Percentiles rank a stretch among this genome's conserved stretches.
phyloP scores from a whole-genome alignment of 2,113 vertebrate genomes.

The Ascaphus truei region DNA sequence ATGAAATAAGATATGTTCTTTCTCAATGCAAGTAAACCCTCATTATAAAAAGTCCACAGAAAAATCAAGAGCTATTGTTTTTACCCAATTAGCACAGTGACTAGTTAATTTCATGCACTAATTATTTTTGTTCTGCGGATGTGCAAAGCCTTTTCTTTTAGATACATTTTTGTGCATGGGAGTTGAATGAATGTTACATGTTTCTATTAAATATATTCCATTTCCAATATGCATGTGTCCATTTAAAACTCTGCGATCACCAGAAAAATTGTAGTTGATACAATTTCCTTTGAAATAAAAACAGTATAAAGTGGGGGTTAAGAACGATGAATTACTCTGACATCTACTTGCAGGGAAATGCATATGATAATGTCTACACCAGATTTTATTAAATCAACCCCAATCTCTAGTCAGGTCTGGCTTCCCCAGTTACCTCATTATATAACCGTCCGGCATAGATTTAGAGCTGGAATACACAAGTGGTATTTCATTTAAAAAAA shows the following conservation, averaged over 20 bases:
- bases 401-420: too few relatives aligned
- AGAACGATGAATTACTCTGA: background rate
- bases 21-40: background rate
- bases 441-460: too few relatives aligned
- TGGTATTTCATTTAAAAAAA: too few relatives aligned
- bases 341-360: background rate
- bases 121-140: slow-evolving; percentile 10
- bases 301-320: background rate
- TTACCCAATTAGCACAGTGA: slow-evolving; percentile 6
- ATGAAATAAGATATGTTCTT: background rate
- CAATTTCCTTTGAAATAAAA: background rate
- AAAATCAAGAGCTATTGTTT: slow-evolving; percentile 32
- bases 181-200: background rate
- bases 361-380: too few relatives aligned
- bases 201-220: too few relatives aligned
- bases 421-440: too few relatives aligned
- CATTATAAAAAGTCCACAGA: slow-evolving; percentile 1
- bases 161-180: background rate
- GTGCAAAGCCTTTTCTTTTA: too few relatives aligned
- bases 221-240: too few relatives aligned
- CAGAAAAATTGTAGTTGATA: background rate
- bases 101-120: slow-evolving; percentile 11
- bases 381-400: too few relatives aligned
- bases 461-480: too few relatives aligned
- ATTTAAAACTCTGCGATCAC: slow-evolving; percentile 12